phyloP scores from a whole-genome alignment of 1,140 invertebrate species.

The Grapholita molesta region DNA sequence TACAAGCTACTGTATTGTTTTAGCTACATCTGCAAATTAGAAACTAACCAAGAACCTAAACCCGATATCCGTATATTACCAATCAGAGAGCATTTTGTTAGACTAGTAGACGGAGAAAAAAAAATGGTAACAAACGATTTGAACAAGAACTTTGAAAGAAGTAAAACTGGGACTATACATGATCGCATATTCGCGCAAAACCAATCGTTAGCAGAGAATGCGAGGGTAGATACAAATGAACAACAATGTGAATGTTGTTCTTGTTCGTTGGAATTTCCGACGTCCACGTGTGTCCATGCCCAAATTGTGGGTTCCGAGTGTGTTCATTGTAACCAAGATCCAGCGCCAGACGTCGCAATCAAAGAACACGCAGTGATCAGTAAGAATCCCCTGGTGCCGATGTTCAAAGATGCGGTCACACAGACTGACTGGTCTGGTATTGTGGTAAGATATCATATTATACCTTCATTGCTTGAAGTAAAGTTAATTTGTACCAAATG shows the following conservation, averaged over 20 bases:
- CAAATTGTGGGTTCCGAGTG: neutral
- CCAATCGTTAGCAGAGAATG: neutral
- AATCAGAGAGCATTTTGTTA: neutral
- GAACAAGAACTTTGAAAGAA: neutral
- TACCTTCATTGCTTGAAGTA: no score
- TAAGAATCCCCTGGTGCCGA: neutral
- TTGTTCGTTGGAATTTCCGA: no score
- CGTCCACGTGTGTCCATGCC: neutral
- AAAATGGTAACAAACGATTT: neutral
- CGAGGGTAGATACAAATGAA: neutral
- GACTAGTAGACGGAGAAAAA: neutral
- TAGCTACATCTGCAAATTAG: neutral
- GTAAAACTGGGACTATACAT: neutral
- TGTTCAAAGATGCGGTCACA: conserved; percentile 25
- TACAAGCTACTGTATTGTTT: neutral
- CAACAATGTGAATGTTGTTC: neutral
- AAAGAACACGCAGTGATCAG: neutral
- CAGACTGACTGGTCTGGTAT: conserved; percentile 43
- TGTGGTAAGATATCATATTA: conserved; percentile 33
- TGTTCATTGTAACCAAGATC: neutral
- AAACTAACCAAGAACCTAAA: neutral
- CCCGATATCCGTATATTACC: neutral
- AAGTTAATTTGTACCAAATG: no score
- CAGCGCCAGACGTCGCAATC: neutral
- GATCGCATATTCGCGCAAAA: neutral